Conservation (phyloP, 1,140 invertebrate genomes). For the Agrypnia vestita region DNA sequence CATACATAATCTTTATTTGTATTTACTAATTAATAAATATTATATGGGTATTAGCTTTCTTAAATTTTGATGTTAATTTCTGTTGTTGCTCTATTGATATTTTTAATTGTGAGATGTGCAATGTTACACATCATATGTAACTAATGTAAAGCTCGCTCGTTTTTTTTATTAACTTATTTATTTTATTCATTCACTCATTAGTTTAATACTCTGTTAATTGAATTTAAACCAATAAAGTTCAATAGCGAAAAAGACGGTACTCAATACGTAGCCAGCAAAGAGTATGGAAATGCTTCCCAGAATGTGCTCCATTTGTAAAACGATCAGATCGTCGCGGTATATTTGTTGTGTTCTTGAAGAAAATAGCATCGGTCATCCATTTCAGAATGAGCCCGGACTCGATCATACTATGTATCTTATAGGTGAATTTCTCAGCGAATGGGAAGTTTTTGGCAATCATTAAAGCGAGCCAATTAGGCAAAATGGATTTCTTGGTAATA, state of each 20-base stretch:
- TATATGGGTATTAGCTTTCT: too few relatives aligned
- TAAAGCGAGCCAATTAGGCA: neutral
- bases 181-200: too few relatives aligned
- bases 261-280: neutral
- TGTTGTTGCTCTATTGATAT: too few relatives aligned
- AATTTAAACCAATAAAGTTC: neutral
- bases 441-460: neutral
- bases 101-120: too few relatives aligned
- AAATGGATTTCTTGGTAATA: neutral
- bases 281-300: neutral
- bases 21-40: too few relatives aligned
- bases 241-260: neutral
- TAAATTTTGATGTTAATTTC: too few relatives aligned
- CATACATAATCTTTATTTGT: too few relatives aligned
- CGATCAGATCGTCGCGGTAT: neutral
- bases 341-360: neutral
- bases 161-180: too few relatives aligned
- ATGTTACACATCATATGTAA: too few relatives aligned
- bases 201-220: neutral
- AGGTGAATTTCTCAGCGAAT: neutral
- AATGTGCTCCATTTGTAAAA: constrained; percentile 5
- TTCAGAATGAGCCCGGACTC: neutral
- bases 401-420: neutral
- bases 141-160: too few relatives aligned
- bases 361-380: neutral